These are phyloP conservation scores for Belgica antarctica DNA, from an alignment of 2,888 invertebrate genomes.

Conservation along the genomic window DNA sequence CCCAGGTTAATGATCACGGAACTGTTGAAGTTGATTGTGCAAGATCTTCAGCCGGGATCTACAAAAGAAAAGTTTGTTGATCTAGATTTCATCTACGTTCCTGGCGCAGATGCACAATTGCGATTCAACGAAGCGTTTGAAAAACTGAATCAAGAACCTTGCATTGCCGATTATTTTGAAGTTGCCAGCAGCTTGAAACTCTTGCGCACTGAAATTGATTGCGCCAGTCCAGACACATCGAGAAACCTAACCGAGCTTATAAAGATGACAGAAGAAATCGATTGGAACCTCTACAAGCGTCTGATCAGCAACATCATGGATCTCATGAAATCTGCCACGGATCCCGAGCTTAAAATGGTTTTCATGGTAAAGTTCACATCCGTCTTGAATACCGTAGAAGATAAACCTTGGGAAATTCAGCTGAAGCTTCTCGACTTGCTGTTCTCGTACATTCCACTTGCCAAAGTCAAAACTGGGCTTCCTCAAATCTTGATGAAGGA, in stretches of 20 bases:
- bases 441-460: not conserved
- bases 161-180: not conserved
- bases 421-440: not conserved
- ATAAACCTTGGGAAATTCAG: not conserved
- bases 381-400: not conserved
- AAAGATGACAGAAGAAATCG: not conserved
- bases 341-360: conserved; percentile 20
- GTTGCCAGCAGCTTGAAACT: not conserved
- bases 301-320: not conserved
- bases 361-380: not conserved
- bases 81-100: too few species aligned
- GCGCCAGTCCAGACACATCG: too few species aligned
- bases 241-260: not conserved
- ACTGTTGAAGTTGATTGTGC: too few species aligned
- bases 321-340: not conserved
- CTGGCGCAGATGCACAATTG: too few species aligned
- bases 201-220: not conserved
- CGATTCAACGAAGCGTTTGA: not conserved
- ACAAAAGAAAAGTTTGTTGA: too few species aligned
- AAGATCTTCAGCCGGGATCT: too few species aligned
- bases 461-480: not conserved
- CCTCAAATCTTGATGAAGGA: not conserved
- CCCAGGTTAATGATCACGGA: too few species aligned
- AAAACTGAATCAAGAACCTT: not conserved
- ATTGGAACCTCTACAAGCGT: not conserved